Conservation (phyloP, 64 coral and sea anemone species). For the Cladopsammia gracilis region DNA sequence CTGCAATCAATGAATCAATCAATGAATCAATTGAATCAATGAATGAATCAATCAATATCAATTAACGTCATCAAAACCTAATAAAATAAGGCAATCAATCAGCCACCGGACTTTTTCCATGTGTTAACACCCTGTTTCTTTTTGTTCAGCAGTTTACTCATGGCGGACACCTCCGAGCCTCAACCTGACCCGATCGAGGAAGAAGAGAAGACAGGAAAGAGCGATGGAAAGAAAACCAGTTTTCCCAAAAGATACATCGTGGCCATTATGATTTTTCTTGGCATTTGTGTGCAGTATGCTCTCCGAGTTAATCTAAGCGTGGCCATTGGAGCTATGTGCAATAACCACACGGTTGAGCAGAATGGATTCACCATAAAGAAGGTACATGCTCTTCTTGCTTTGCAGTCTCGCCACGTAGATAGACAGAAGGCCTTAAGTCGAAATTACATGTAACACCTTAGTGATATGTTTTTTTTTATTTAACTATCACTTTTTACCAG, state of each 20-base stretch:
- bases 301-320: conserved; percentile 95
- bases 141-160: background rate
- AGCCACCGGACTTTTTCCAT: background rate
- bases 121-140: background rate
- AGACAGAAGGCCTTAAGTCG: no score
- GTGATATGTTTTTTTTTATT: no score
- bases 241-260: conserved; percentile 97
- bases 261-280: conserved; percentile 94
- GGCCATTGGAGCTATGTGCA: conserved; percentile 98
- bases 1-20: no score
- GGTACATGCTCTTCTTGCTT: conserved; percentile 33
- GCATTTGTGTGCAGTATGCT: conserved; percentile 95
- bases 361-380: conserved; percentile 99
- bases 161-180: conserved; percentile 26
- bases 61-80: no score
- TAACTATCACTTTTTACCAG: no score
- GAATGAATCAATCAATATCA: no score
- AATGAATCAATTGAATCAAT: no score
- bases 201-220: conserved; percentile 19
- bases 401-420: no score
- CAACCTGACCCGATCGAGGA: conserved; percentile 74
- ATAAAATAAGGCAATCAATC: no score
- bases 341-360: conserved; percentile 85
- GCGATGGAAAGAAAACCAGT: conserved; percentile 46
- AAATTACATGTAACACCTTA: no score